A percentile compares a stretch with the other conserved stretches of the same genome.
Evolutionary conservation across 2,888 invertebrate species (phyloP).

Genomic region (Ochlodes sylvanus): DNA sequence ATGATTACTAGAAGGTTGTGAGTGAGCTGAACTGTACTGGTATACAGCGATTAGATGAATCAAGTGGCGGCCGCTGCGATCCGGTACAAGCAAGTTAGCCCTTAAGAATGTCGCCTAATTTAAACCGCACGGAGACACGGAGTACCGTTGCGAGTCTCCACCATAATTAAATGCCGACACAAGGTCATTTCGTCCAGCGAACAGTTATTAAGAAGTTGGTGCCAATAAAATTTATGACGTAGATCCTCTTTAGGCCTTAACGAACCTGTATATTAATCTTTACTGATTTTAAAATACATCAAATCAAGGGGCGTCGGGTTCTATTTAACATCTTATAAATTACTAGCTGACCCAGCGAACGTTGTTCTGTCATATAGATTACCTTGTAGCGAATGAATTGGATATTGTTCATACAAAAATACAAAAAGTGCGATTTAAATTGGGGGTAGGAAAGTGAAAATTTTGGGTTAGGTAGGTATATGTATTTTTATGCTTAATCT

Average conservation of each 20-base stretch:
- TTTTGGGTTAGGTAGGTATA: too few species aligned
- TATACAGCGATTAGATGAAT: constrained; percentile 6
- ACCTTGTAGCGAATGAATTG: too few species aligned
- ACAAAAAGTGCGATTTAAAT: too few species aligned
- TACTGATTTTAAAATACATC: too few species aligned
- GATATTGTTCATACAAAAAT: too few species aligned
- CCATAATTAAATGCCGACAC: constrained; percentile 26
- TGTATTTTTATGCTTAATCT: too few species aligned
- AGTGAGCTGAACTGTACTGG: constrained; percentile 3
- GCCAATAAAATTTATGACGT: not conserved
- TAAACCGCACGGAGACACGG: not conserved
- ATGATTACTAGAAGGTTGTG: constrained; percentile 12
- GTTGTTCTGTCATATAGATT: too few species aligned
- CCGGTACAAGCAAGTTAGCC: constrained; percentile 21
- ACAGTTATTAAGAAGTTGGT: constrained; percentile 1
- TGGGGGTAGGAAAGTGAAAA: too few species aligned
- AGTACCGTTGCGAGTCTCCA: constrained; percentile 22
- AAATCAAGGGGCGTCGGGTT: too few species aligned
- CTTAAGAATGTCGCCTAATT: constrained; percentile 24
- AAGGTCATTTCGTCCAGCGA: constrained; percentile 34
- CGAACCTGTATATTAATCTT: not conserved
- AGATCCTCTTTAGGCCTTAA: not conserved
- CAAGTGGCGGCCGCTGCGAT: constrained; percentile 15
- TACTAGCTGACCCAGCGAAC: too few species aligned
- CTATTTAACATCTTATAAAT: too few species aligned